Conservation (phyloP, 2,888 invertebrate genomes). For the Azorinus chamasolen region DNA sequence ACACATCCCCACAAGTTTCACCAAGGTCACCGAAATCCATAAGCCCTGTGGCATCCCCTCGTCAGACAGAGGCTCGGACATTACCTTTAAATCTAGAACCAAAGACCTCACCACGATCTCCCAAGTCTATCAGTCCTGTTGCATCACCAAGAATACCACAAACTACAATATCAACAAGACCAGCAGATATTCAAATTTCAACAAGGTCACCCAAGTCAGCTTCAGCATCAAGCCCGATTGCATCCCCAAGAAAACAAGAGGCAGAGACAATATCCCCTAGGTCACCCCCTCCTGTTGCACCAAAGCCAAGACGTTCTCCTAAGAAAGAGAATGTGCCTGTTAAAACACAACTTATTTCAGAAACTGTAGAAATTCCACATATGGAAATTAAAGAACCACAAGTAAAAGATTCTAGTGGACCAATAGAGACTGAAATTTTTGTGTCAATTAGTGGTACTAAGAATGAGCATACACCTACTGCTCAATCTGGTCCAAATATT, state of each 20-base stretch:
- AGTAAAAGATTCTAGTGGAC: conserved; percentile 38
- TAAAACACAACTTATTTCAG: too few relatives aligned
- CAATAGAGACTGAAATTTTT: conserved; percentile 71
- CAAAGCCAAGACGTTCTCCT: conserved; percentile 64
- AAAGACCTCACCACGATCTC: too few relatives aligned
- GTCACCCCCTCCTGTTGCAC: conserved; percentile 71
- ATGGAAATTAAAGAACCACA: conserved; percentile 14
- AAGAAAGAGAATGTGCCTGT: conserved; percentile 13
- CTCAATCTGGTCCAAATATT: conserved; percentile 28
- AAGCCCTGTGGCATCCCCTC: too few relatives aligned
- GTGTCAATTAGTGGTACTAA: conserved; percentile 60
- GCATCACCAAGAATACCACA: conserved; percentile 28
- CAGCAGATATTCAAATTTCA: conserved; percentile 10
- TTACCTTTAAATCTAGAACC: too few relatives aligned
- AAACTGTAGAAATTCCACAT: too few relatives aligned
- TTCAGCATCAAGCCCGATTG: conserved; percentile 22
- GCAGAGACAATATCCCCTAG: conserved; percentile 13
- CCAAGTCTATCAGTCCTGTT: conserved; percentile 6
- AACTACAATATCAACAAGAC: conserved; percentile 21
- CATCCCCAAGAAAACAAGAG: conserved; percentile 3
- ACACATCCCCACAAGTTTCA: conserved; percentile 21
- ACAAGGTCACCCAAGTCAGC: conserved; percentile 23
- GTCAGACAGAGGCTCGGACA: too few relatives aligned
- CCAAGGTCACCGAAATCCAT: conserved; percentile 14
- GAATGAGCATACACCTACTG: conserved; percentile 25